Evolutionary conservation across 2,797 vertebrate genomes (phyloP).

Genomic region (Acestrorhynchus altus): DNA sequence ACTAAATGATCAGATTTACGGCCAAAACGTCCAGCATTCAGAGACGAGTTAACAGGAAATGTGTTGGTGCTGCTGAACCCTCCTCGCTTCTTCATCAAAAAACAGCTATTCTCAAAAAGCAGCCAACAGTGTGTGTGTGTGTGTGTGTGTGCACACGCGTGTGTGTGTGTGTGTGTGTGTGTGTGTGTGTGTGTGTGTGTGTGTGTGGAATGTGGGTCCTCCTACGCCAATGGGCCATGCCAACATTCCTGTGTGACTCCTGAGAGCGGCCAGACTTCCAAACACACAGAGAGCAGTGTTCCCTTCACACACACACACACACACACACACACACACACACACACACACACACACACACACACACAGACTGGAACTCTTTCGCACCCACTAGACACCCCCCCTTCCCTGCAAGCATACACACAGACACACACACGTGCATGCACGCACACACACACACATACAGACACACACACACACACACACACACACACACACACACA

Average conservation of each 20-base stretch:
- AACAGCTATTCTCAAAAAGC: conserved; percentile 28
- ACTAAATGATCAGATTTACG: too few relatives aligned
- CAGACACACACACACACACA: not conserved
- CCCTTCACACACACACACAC: conserved; percentile 13
- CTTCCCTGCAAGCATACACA: not conserved
- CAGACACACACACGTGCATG: not conserved
- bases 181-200: conserved; percentile 48
- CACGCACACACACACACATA: not conserved
- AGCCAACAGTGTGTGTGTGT: conserved; percentile 25
- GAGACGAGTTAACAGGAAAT: not conserved
- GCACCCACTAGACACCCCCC: not conserved
- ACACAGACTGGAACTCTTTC: not conserved
- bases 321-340: conserved; percentile 31
- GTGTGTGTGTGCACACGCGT: conserved; percentile 41
- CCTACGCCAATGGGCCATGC: conserved; percentile 76
- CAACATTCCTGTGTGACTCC: conserved; percentile 76
- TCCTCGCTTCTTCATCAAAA: conserved; percentile 27
- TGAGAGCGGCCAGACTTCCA: conserved; percentile 41
- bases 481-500: conserved; percentile 13
- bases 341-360: conserved; percentile 27
- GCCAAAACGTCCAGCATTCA: not conserved
- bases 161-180: conserved; percentile 42
- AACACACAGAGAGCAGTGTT: conserved; percentile 49
- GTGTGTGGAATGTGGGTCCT: conserved; percentile 80
- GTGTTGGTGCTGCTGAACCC: conserved; percentile 20